Conservation (phyloP, 2,113 vertebrate species). For the Lophura nycthemera region DNA sequence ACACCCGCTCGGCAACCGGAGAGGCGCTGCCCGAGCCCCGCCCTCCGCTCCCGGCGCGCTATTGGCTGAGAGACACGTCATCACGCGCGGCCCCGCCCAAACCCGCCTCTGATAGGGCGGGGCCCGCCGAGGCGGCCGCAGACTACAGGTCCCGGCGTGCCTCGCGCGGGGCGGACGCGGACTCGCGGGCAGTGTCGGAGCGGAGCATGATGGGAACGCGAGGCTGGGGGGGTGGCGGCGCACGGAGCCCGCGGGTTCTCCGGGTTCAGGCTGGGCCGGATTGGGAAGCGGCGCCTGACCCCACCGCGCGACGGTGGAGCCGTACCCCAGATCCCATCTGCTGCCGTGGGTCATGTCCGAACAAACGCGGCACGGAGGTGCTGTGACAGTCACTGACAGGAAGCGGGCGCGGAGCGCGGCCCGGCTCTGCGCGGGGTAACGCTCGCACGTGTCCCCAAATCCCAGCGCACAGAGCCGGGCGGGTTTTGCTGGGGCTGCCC, state of each 20-base stretch:
- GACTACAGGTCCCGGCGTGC: neutral
- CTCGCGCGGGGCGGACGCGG: neutral
- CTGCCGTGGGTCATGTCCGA: neutral
- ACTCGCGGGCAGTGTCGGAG: no score
- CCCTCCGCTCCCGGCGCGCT: neutral
- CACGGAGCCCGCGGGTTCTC: neutral
- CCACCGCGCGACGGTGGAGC: neutral
- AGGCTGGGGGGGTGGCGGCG: neutral
- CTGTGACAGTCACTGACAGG: neutral
- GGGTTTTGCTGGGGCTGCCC: no score
- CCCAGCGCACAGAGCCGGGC: neutral
- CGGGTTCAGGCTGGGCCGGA: no score
- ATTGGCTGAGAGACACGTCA: neutral
- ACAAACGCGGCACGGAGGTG: neutral
- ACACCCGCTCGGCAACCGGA: neutral
- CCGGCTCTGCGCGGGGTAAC: neutral
- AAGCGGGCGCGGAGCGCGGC: neutral
- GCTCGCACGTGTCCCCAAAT: neutral
- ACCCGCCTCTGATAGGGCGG: rapidly evolving
- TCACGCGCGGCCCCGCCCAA: neutral
- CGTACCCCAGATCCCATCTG: neutral
- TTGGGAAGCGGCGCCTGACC: neutral
- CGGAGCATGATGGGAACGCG: neutral
- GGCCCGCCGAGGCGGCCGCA: rapidly evolving
- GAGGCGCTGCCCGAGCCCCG: neutral